Evolutionary conservation across 1,140 invertebrate genomes (phyloP).

Genomic region (Bombus huntii): DNA sequence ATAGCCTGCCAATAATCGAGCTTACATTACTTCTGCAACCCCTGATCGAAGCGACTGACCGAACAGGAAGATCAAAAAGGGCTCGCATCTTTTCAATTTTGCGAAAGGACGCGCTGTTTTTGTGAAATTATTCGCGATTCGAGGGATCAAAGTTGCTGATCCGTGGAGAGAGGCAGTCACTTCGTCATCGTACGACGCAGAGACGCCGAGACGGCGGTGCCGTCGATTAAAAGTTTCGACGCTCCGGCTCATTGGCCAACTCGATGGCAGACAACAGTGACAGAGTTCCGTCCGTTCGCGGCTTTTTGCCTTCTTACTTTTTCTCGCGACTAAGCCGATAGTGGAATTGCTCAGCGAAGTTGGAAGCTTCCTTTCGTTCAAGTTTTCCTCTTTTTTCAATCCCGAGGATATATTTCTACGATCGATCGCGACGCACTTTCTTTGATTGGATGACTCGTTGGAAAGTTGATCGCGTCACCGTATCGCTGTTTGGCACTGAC

Average conservation of each 20-base stretch:
- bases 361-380: constrained; percentile 16
- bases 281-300: constrained; percentile 66
- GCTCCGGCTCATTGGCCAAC: constrained; percentile 69
- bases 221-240: constrained; percentile 78
- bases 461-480: too few species aligned
- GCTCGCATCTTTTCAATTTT: constrained; percentile 37
- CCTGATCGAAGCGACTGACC: not conserved
- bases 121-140: constrained; percentile 34
- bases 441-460: not conserved
- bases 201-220: constrained; percentile 47
- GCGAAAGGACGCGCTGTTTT: constrained; percentile 30
- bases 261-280: constrained; percentile 71
- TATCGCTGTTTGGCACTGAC: too few species aligned
- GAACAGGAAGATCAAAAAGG: constrained; percentile 28
- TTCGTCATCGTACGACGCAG: constrained; percentile 19
- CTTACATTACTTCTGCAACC: not conserved
- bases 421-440: not conserved
- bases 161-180: constrained; percentile 5
- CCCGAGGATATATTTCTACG: not conserved
- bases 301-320: constrained; percentile 65
- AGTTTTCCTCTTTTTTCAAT: not conserved
- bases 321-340: constrained; percentile 62
- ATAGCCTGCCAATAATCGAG: not conserved
- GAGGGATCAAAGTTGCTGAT: constrained; percentile 27
- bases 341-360: constrained; percentile 50